Evolutionary conservation across 2,113 vertebrate genomes (phyloP), one percentile per base, ranked within the genome.

Genomic region (Cyphomyrus plagiostoma): DNA sequence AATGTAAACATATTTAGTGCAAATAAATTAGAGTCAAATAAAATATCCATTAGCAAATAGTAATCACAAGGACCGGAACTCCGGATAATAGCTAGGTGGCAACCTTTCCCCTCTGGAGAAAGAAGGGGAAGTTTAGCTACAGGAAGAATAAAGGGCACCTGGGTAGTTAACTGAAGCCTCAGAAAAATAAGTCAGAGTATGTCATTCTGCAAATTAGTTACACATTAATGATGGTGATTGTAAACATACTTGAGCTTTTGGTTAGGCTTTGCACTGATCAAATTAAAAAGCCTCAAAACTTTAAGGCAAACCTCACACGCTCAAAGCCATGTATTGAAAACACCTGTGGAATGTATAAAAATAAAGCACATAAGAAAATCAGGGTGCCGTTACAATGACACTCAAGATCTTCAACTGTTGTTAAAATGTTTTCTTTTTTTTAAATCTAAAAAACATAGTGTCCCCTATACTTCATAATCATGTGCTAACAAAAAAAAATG

Each of bases 371-470:
- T 48, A 88, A 74, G 88, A 46, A 26, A 46, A 89, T 23, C 30
- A 52, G 8, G 48, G 70, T 89, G 48, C 30, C 19, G 23, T 82
- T 89, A 89, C 70, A 39, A 89, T 77, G 62, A 50, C 45, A 87
- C 30, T 50, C 26, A 26, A 86, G n/a, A 49, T 46, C 26, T 30
- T 86, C 19, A 30, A 17, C 45, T 30, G 23, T 50, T 80, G 30
- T 46, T 80, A 50, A 70, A 80, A 50, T 26, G 26, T 50, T 50
- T 50, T 48, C 23, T 89, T 46, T 56, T 50, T 50, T 50, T 48
- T 42, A 80, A 30, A 84, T 42, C 39, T 58, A 82, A 84, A 49
- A 21, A 35, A 85, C 49, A 84, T 21, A 39, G 52, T 42, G 21
- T 39, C 45, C 45, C 46, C 46, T 13, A 74, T 88, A 88, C 62